Evolutionary conservation across 1,140 invertebrate genomes (phyloP).

Genomic region (Oryzaephilus surinamensis): DNA sequence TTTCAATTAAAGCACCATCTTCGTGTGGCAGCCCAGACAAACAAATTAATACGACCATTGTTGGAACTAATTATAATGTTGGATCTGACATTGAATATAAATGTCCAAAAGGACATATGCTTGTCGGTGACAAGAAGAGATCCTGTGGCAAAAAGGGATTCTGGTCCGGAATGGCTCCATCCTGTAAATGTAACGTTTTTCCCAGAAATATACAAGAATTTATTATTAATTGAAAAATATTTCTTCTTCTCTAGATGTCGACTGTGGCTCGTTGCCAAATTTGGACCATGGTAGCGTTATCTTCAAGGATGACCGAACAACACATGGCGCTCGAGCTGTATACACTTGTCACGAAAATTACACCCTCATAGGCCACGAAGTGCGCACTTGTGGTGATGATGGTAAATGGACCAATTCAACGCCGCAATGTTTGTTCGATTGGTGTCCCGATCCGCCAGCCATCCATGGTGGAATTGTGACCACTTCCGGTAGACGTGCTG

Average conservation of each 20-base stretch:
- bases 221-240: background rate
- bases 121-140: constrained; percentile 60
- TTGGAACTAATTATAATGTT: constrained; percentile 52
- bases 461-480: constrained; percentile 62
- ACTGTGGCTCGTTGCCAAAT: constrained; percentile 61
- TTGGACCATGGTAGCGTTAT: constrained; percentile 64
- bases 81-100: constrained; percentile 61
- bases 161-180: constrained; percentile 68
- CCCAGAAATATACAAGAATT: constrained; percentile 23
- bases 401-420: constrained; percentile 71
- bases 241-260: constrained; percentile 53
- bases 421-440: constrained; percentile 73
- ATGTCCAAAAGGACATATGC: constrained; percentile 74
- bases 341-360: constrained; percentile 78
- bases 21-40: constrained; percentile 81
- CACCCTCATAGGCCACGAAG: constrained; percentile 64
- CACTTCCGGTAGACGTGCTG: constrained; percentile 57
- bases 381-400: constrained; percentile 63
- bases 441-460: constrained; percentile 69
- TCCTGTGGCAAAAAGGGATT: constrained; percentile 63
- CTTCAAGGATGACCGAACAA: constrained; percentile 58
- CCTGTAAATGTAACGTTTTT: constrained; percentile 68
- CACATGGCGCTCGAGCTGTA: constrained; percentile 60
- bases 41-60: constrained; percentile 70
- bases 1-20: constrained; percentile 54